These are phyloP conservation scores for Chrysomallon squamiferum DNA, from an alignment of 1,140 invertebrate species.

Conservation along the genomic window DNA sequence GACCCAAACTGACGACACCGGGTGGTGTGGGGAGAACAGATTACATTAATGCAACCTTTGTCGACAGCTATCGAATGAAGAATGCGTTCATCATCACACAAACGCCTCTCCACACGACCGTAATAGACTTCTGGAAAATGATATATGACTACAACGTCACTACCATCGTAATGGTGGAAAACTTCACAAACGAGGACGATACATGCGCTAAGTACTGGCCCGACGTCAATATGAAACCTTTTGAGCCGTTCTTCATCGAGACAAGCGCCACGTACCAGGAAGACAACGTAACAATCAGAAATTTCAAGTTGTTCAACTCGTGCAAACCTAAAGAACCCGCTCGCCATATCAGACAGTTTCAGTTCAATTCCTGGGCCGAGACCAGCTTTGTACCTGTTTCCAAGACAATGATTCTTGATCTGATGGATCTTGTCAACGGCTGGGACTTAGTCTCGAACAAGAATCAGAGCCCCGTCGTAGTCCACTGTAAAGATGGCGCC, in stretches of 20 bases:
- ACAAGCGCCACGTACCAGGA: slow-evolving; percentile 42
- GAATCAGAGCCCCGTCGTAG: slow-evolving; percentile 43
- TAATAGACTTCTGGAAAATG: slow-evolving; percentile 62
- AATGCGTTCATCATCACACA: slow-evolving; percentile 60
- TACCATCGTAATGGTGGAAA: slow-evolving; percentile 59
- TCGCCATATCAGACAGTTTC: slow-evolving; percentile 50
- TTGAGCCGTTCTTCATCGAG: slow-evolving; percentile 52
- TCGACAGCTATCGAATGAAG: slow-evolving; percentile 52
- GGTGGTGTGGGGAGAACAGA: slow-evolving; percentile 63
- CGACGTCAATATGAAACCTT: slow-evolving; percentile 43
- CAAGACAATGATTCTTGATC: slow-evolving; percentile 50
- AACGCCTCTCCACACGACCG: slow-evolving; percentile 55
- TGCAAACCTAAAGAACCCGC: slow-evolving; percentile 30
- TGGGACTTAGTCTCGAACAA: slow-evolving; percentile 43
- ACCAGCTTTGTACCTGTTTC: slow-evolving; percentile 49
- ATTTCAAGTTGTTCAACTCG: slow-evolving; percentile 40
- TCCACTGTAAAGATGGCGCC: slow-evolving; percentile 60
- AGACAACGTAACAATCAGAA: slow-evolving; percentile 52
- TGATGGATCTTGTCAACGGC: slow-evolving; percentile 46
- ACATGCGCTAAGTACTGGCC: slow-evolving; percentile 58
- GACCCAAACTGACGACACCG: slow-evolving; percentile 43
- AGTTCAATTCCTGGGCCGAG: slow-evolving; percentile 56
- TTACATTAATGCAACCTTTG: slow-evolving; percentile 52
- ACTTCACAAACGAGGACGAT: slow-evolving; percentile 47
- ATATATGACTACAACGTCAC: slow-evolving; percentile 56